A percentile compares a stretch with the other conserved stretches of the same genome.
phyloP scores from a whole-genome alignment of 2,113 vertebrate genomes.

The Nestor notabilis region DNA sequence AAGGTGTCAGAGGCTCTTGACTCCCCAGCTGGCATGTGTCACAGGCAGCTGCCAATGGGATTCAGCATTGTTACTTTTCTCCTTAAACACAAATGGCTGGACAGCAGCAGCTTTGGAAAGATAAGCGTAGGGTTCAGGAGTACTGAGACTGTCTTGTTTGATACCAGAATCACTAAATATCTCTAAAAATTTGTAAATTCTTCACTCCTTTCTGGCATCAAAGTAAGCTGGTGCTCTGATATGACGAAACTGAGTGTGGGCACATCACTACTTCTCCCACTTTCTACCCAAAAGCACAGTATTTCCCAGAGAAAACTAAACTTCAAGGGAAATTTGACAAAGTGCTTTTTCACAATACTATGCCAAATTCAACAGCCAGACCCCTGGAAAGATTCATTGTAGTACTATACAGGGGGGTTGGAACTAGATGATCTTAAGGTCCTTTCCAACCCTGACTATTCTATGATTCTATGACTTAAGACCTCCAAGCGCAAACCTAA shows the following conservation, averaged over 20 bases:
- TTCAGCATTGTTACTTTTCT: not conserved
- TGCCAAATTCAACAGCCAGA: not conserved
- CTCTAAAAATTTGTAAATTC: not conserved
- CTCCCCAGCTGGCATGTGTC: not conserved
- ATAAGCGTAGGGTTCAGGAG: not conserved
- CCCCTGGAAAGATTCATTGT: not conserved
- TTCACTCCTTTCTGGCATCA: not conserved
- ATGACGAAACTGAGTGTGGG: not conserved
- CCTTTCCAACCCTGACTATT: not conserved
- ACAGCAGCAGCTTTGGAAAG: not conserved
- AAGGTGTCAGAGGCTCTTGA: not conserved
- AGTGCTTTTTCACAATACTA: not conserved
- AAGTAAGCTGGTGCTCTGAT: not conserved
- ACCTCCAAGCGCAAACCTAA: not conserved
- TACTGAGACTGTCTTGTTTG: not conserved
- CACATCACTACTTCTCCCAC: not conserved
- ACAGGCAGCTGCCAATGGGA: not conserved
- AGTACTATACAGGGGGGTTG: not conserved
- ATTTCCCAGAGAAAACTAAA: not conserved
- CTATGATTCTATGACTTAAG: not conserved
- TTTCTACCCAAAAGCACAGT: not conserved
- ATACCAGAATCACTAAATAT: not conserved
- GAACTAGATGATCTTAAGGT: not conserved
- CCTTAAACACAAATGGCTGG: not conserved
- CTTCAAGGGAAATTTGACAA: not conserved